Conservation (phyloP, 1,140 invertebrate genomes). For the Lepidostoma basale region DNA sequence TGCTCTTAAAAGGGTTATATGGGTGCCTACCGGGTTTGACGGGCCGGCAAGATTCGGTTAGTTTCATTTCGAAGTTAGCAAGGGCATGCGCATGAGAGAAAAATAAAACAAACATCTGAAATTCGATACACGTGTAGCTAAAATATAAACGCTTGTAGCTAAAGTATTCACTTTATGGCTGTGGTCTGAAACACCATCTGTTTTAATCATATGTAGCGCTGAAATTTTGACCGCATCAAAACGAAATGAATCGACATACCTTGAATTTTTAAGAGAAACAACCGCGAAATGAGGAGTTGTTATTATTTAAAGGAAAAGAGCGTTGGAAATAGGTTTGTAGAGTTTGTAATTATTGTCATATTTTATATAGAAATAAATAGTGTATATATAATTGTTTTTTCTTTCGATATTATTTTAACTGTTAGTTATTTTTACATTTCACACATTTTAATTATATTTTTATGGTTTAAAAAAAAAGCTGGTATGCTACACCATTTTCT, state of each 20-base stretch:
- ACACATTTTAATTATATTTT: too few relatives aligned
- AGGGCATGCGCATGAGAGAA: slow-evolving; percentile 7
- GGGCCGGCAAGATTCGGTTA: slow-evolving; percentile 9
- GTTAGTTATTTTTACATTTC: too few relatives aligned
- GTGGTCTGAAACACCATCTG: neutral
- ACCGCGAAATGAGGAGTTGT: neutral
- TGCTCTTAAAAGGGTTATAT: neutral
- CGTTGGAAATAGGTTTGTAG: too few relatives aligned
- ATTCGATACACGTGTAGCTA: slow-evolving; percentile 22
- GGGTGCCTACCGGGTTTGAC: slow-evolving; percentile 2
- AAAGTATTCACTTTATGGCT: neutral
- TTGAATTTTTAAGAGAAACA: neutral
- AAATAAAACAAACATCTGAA: slow-evolving; percentile 13
- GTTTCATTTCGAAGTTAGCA: neutral
- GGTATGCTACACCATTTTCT: too few relatives aligned
- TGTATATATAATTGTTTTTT: too few relatives aligned
- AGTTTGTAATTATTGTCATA: too few relatives aligned
- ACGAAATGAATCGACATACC: neutral
- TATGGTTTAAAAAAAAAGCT: too few relatives aligned
- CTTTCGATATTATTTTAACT: too few relatives aligned
- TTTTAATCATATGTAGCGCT: neutral
- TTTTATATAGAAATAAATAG: too few relatives aligned
- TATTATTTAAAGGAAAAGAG: neutral
- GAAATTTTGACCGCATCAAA: neutral
- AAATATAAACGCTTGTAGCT: neutral